Evolutionary conservation across 2,797 vertebrate genomes (phyloP).

Genomic region (Sebastes itinus): DNA sequence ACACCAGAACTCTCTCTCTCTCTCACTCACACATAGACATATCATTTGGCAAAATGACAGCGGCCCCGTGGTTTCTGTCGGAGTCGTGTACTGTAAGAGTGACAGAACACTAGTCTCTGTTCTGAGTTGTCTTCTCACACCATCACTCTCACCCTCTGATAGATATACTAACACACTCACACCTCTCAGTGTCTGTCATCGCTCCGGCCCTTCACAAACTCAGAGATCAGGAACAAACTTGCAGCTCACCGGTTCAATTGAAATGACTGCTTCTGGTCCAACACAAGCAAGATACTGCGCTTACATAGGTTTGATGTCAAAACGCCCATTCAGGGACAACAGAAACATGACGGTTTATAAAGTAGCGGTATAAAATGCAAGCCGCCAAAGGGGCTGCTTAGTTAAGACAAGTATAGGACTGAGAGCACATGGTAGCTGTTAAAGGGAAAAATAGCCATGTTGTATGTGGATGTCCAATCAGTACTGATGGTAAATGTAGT

Average conservation of each 20-base stretch:
- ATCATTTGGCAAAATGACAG: constrained; percentile 7
- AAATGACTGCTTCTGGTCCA: neutral
- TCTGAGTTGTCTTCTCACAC: constrained; percentile 13
- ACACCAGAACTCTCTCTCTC: neutral
- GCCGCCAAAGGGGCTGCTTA: neutral
- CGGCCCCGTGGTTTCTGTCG: neutral
- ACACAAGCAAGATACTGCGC: neutral
- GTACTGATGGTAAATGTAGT: no score
- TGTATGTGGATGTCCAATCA: no score
- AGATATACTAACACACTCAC: neutral
- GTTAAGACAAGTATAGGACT: neutral
- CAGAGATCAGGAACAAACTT: neutral
- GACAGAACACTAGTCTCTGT: constrained; percentile 1
- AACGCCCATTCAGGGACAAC: no score
- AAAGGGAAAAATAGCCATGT: no score
- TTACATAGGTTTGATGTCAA: no score
- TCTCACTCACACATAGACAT: neutral
- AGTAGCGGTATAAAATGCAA: no score
- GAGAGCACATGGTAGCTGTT: neutral
- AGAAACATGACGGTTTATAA: no score
- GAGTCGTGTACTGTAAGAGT: constrained; percentile 12
- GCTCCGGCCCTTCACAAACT: neutral
- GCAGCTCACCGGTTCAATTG: neutral
- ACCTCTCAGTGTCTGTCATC: neutral
- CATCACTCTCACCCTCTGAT: neutral